phyloP scores from a whole-genome alignment of 2,113 vertebrate genomes.

The Sula dactylatra region DNA sequence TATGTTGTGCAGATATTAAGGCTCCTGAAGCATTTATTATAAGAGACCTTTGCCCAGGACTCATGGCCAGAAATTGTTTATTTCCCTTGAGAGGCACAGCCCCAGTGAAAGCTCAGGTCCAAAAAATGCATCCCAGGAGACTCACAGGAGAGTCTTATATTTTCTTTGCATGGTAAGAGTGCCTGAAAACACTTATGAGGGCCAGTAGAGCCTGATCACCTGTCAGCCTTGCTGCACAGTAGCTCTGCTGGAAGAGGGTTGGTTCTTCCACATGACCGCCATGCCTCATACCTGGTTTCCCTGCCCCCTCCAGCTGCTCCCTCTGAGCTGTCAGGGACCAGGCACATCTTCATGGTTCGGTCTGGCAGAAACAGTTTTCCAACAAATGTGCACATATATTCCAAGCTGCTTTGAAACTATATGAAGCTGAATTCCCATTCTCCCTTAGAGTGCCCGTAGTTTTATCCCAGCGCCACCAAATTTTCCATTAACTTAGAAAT shows the following conservation, averaged over 20 bases:
- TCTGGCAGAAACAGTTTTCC: neutral
- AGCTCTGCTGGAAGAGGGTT: neutral
- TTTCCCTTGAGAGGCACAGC: neutral
- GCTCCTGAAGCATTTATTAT: neutral
- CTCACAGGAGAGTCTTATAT: neutral
- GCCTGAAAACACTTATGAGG: neutral
- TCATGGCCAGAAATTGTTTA: neutral
- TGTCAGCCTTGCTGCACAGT: neutral
- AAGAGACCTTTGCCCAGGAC: neutral
- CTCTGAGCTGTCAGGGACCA: no score
- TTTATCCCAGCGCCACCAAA: neutral
- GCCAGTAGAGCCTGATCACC: neutral
- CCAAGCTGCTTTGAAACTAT: neutral
- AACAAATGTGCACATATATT: rapidly evolving
- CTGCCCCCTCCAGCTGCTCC: neutral
- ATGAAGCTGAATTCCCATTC: neutral
- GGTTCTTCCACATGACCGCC: neutral
- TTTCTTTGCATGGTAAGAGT: neutral
- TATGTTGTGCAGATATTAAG: neutral
- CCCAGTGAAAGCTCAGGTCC: neutral
- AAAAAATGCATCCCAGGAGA: neutral
- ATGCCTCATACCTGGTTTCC: rapidly evolving
- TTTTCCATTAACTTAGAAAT: neutral
- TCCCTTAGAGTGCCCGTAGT: neutral
- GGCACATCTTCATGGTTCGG: neutral